Conservation (phyloP, 2,888 invertebrate species). For the Tillus elongatus region DNA sequence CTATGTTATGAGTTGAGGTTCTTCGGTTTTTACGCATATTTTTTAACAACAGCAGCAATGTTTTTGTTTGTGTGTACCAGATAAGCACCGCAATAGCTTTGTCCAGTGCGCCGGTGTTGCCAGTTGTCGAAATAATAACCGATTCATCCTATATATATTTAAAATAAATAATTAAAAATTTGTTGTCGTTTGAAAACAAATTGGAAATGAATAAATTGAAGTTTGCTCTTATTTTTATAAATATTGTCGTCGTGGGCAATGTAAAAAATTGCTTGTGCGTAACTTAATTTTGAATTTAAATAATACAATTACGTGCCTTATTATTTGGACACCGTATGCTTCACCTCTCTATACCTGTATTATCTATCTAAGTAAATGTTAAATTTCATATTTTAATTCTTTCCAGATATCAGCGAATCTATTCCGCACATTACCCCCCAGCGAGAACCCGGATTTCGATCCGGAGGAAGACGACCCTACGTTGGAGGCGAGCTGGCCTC, state of each 20-base stretch:
- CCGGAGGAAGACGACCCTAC: conserved; percentile 99
- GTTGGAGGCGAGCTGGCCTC: conserved; percentile 98
- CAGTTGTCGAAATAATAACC: no score
- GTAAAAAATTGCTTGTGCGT: conserved; percentile 4
- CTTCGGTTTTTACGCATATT: conserved; percentile 19
- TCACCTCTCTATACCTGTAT: no score
- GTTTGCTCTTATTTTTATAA: no score
- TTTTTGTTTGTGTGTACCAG: conserved; percentile 11
- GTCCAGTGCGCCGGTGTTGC: conserved; percentile 1
- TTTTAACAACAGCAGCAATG: conserved; percentile 18
- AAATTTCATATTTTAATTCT: no score
- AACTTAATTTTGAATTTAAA: conserved; percentile 3
- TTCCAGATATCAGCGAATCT: conserved; percentile 69
- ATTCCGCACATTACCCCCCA: conserved; percentile 97
- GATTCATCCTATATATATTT: no score
- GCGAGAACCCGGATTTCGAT: conserved; percentile 94
- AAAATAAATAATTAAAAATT: no score
- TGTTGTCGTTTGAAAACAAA: no score
- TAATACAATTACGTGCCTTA: no score
- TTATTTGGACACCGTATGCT: no score
- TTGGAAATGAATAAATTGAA: no score
- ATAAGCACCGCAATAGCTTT: neutral
- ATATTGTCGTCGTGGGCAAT: no score
- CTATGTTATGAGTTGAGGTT: conserved; percentile 18
- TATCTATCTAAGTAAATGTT: no score